A percentile compares a stretch with the other conserved stretches of the same genome.
Conservation (phyloP, 2,113 vertebrate species). For the Orcinus orca region DNA sequence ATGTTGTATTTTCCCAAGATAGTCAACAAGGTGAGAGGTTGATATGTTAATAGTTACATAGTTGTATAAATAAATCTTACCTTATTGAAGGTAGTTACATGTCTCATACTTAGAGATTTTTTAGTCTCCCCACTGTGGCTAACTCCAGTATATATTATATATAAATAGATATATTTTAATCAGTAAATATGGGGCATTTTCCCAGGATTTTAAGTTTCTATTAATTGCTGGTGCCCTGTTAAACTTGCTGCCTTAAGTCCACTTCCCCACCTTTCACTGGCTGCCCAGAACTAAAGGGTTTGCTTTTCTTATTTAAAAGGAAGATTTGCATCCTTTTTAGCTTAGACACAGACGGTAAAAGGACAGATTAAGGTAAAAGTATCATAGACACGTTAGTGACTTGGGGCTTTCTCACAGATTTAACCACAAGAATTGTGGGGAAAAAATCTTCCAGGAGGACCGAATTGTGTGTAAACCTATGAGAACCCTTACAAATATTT, state of each 20-base stretch:
- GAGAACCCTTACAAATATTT: background rate
- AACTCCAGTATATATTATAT: background rate
- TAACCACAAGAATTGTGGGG: background rate
- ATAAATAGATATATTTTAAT: background rate
- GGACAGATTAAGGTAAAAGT: background rate
- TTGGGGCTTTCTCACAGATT: background rate
- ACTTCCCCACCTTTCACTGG: background rate
- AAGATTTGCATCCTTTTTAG: background rate
- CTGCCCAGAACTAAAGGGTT: background rate
- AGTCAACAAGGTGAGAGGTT: background rate
- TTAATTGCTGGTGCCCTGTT: background rate
- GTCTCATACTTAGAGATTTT: background rate
- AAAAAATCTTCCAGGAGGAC: background rate
- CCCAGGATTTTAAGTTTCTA: background rate
- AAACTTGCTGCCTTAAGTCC: background rate
- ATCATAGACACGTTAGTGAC: background rate
- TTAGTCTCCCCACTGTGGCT: background rate
- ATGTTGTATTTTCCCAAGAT: background rate
- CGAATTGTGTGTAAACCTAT: background rate
- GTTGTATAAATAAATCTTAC: background rate
- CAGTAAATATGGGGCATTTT: background rate
- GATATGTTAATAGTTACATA: background rate
- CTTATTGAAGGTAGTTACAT: background rate
- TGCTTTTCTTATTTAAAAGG: background rate
- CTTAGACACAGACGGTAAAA: background rate